Conservation (phyloP, 2,888 invertebrate species). For the Habroteleia sp. region DNA sequence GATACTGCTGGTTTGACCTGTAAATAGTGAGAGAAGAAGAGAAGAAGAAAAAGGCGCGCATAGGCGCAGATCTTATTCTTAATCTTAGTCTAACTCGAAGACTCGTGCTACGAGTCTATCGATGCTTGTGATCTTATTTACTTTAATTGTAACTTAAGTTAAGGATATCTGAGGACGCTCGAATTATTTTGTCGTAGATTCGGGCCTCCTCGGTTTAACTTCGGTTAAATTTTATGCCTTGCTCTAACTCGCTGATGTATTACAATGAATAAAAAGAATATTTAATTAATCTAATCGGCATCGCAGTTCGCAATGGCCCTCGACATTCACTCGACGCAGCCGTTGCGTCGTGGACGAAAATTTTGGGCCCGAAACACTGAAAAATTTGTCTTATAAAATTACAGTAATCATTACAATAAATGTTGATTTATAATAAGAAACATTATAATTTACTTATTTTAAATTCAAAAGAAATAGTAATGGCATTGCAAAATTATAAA, state of each 20-base stretch:
- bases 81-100: constrained; percentile 76
- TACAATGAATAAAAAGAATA: constrained; percentile 7
- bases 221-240: constrained; percentile 77
- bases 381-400: constrained; percentile 13
- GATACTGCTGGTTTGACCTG: constrained; percentile 66
- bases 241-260: constrained; percentile 58
- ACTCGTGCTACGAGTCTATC: constrained; percentile 70
- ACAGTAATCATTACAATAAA: neutral
- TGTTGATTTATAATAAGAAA: too few species aligned
- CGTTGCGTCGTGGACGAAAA: constrained; percentile 61
- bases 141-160: constrained; percentile 69
- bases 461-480: too few species aligned
- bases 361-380: constrained; percentile 30
- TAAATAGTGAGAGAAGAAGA: constrained; percentile 65
- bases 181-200: constrained; percentile 68
- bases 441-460: too few species aligned
- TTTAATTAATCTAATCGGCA: constrained; percentile 9
- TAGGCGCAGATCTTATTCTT: constrained; percentile 62
- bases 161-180: constrained; percentile 72
- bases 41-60: constrained; percentile 36
- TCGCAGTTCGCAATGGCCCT: constrained; percentile 17
- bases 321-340: constrained; percentile 52
- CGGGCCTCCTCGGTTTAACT: constrained; percentile 73
- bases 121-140: constrained; percentile 80
- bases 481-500: too few species aligned